A percentile compares a stretch with the other conserved stretches of the same genome.
These are phyloP conservation scores for Stigmatopora nigra DNA, from an alignment of 2,113 vertebrate species.

Conservation along the genomic window DNA sequence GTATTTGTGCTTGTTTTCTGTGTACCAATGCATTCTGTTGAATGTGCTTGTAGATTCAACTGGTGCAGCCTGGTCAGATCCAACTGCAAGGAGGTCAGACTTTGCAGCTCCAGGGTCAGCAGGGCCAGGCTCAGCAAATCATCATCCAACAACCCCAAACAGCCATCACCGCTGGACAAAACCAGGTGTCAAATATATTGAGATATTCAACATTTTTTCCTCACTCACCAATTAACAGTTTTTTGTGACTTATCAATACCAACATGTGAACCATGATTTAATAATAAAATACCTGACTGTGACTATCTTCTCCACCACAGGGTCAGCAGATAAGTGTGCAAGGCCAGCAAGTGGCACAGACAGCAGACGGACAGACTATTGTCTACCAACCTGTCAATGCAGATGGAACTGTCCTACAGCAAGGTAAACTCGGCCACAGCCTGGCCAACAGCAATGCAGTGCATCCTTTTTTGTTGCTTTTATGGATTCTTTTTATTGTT, in stretches of 20 bases:
- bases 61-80: conserved; percentile 94
- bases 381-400: conserved; percentile 98
- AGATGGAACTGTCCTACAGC: conserved; percentile 93
- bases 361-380: conserved; percentile 95
- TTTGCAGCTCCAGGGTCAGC: conserved; percentile 92
- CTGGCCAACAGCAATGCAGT: background rate
- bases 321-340: conserved; percentile 95
- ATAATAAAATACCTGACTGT: background rate
- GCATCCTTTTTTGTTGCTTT: background rate
- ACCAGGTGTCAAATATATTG: conserved; percentile 74
- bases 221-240: background rate
- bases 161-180: conserved; percentile 93
- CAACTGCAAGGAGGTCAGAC: conserved; percentile 95
- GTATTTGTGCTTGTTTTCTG: background rate
- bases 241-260: background rate
- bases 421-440: conserved; percentile 69
- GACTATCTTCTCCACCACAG: conserved; percentile 48
- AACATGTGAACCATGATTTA: too few species aligned
- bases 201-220: background rate
- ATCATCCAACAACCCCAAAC: conserved; percentile 99
- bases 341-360: conserved; percentile 95
- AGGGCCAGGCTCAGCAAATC: conserved; percentile 95
- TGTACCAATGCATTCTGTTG: background rate
- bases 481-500: background rate
- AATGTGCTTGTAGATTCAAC: conserved; percentile 69